Evolutionary conservation across 2,113 vertebrate genomes (phyloP).

Genomic region (Chionodraco myersi): DNA sequence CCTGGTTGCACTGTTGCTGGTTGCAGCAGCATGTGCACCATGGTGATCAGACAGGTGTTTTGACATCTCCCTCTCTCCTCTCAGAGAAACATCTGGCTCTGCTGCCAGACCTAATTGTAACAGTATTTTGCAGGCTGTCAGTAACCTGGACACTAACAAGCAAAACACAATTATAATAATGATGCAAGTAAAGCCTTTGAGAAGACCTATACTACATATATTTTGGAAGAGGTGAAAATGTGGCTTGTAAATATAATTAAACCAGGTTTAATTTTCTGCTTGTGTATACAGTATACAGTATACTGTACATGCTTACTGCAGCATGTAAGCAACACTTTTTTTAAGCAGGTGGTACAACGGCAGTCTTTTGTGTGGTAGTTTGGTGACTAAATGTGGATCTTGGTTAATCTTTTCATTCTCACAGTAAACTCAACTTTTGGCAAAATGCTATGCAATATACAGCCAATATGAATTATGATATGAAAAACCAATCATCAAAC

Average conservation of each 20-base stretch:
- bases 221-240: slow-evolving; percentile 19
- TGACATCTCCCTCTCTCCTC: slow-evolving; percentile 79
- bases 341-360: neutral
- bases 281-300: too few relatives aligned
- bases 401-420: neutral
- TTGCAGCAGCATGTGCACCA: slow-evolving; percentile 73
- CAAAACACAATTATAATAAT: slow-evolving; percentile 75
- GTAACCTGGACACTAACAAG: slow-evolving; percentile 78
- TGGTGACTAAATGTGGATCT: neutral
- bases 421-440: neutral
- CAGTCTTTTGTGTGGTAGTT: neutral
- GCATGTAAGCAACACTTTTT: neutral
- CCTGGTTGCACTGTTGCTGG: slow-evolving; percentile 68
- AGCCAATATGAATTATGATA: too few relatives aligned
- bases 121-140: slow-evolving; percentile 79
- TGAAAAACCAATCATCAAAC: too few relatives aligned
- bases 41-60: slow-evolving; percentile 82
- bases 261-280: neutral
- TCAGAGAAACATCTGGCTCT: slow-evolving; percentile 79
- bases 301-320: neutral
- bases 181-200: slow-evolving; percentile 60
- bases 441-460: too few relatives aligned
- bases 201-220: slow-evolving; percentile 14
- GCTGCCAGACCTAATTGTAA: slow-evolving; percentile 79
- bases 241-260: slow-evolving; percentile 35